Conservation (phyloP, 2,888 invertebrate species). For the Luperina nickerlii region DNA sequence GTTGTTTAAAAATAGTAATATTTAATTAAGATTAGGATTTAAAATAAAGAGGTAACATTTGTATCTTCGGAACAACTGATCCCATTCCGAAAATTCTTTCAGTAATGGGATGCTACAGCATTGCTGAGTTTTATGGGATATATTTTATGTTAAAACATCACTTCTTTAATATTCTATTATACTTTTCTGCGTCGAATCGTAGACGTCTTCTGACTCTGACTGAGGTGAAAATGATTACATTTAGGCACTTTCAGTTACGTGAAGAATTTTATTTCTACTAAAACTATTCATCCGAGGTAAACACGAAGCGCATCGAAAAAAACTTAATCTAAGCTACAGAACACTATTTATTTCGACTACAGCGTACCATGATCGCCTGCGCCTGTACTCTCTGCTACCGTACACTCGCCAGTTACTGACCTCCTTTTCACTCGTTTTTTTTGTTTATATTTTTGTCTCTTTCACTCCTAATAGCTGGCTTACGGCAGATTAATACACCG, state of each 20-base stretch:
- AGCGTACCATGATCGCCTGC: slow-evolving; percentile 59
- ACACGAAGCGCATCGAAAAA: slow-evolving; percentile 1
- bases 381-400: slow-evolving; percentile 76
- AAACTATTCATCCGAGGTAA: background rate
- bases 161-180: background rate
- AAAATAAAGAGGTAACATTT: background rate
- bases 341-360: background rate
- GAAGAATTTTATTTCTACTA: background rate
- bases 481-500: slow-evolving; percentile 85
- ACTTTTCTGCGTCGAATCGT: background rate
- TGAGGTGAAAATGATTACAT: background rate
- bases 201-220: background rate
- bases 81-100: too few species aligned
- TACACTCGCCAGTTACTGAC: slow-evolving; percentile 87
- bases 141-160: background rate
- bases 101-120: background rate
- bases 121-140: background rate
- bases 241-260: background rate
- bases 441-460: slow-evolving; percentile 76
- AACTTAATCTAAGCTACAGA: background rate
- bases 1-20: too few species aligned
- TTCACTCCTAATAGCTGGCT: slow-evolving; percentile 82
- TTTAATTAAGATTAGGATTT: too few species aligned
- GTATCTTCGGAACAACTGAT: too few species aligned
- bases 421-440: slow-evolving; percentile 79